A percentile compares a stretch with the other conserved stretches of the same genome.
These are phyloP conservation scores for Podarcis cretensis DNA, from an alignment of 2,113 vertebrate genomes.

Conservation along the genomic window DNA sequence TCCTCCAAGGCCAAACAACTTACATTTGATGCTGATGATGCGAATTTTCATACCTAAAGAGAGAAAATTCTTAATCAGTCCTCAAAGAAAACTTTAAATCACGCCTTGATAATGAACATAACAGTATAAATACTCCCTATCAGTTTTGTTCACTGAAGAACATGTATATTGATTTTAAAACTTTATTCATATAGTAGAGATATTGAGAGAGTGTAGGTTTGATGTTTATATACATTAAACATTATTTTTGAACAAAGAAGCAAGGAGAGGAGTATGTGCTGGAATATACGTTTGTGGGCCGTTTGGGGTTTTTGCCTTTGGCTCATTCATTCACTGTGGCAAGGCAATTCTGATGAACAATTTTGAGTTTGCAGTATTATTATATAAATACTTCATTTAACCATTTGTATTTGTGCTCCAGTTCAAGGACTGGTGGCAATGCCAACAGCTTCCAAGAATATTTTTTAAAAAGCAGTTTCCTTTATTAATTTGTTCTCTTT, in stretches of 20 bases:
- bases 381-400: background rate
- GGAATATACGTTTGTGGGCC: background rate
- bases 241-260: constrained; percentile 49
- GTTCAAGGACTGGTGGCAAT: background rate
- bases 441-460: background rate
- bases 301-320: background rate
- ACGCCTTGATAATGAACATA: constrained; percentile 31
- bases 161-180: constrained; percentile 16
- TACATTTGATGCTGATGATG: constrained; percentile 24
- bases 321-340: background rate
- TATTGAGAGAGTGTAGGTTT: constrained; percentile 52
- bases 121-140: constrained; percentile 25
- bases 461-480: background rate
- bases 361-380: background rate
- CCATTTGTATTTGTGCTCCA: background rate
- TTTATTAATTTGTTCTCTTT: background rate
- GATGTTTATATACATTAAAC: constrained; percentile 49
- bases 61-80: constrained; percentile 16
- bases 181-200: constrained; percentile 37
- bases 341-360: background rate
- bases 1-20: background rate
- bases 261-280: background rate
- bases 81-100: constrained; percentile 36
- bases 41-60: background rate
- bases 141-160: constrained; percentile 19